A percentile compares a stretch with the other conserved stretches of the same genome.
Conservation (phyloP, 2,113 vertebrate genomes). For the Bucco capensis region DNA sequence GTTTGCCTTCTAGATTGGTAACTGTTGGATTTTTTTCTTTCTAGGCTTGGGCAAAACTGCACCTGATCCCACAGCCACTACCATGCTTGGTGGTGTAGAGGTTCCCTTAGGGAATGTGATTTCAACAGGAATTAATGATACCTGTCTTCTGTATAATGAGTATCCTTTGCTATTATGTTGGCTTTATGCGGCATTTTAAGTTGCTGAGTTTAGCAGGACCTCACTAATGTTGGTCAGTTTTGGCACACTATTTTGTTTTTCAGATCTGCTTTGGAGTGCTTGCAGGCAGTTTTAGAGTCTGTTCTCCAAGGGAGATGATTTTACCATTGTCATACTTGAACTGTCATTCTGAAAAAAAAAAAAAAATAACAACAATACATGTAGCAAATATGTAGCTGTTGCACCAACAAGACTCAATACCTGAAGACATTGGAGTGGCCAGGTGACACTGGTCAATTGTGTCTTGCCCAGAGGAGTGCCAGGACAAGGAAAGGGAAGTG, state of each 20-base stretch:
- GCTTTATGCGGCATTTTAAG: background rate
- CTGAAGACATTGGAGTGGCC: background rate
- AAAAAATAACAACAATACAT: rapidly evolving
- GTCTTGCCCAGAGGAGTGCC: background rate
- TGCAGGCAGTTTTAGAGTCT: background rate
- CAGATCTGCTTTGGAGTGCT: background rate
- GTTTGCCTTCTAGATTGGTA: background rate
- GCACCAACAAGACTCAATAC: background rate
- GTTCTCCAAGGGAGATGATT: background rate
- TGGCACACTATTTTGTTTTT: background rate
- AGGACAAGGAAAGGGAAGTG: background rate
- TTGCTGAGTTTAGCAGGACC: background rate
- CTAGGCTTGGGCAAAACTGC: conserved; percentile 92
- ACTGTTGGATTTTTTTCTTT: background rate
- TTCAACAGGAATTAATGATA: conserved; percentile 87
- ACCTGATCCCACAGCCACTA: conserved; percentile 85
- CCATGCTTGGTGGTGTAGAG: conserved; percentile 85
- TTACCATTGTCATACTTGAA: background rate
- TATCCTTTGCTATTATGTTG: conserved; percentile 81
- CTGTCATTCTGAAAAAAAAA: background rate
- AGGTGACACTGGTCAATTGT: background rate
- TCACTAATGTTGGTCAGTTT: background rate
- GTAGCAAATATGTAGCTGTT: background rate
- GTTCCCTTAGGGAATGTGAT: conserved; percentile 88
- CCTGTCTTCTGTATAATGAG: conserved; percentile 98